phyloP scores from a whole-genome alignment of 2,888 invertebrate genomes.

The Dicyrtomina minuta region DNA sequence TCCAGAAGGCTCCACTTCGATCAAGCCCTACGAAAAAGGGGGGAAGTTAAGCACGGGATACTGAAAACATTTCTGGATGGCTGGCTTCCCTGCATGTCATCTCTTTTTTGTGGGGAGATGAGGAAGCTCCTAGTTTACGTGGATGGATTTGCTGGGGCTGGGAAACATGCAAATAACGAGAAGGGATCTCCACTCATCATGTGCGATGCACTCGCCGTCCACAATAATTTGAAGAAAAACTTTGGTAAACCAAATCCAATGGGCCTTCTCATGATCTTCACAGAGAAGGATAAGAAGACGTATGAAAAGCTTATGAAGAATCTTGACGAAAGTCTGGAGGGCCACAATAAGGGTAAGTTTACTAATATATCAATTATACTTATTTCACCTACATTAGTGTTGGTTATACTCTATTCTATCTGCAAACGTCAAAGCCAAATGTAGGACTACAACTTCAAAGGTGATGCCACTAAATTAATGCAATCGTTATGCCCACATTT shows the following conservation, averaged over 20 bases:
- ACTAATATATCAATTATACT: too few species aligned
- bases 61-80: not conserved
- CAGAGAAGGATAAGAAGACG: not conserved
- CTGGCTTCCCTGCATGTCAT: slow-evolving; percentile 7
- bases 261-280: not conserved
- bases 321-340: not conserved
- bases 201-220: not conserved
- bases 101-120: too few species aligned
- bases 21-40: not conserved
- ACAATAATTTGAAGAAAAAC: not conserved
- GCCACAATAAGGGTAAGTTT: too few species aligned
- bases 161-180: not conserved
- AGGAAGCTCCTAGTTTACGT: not conserved
- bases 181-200: slow-evolving; percentile 1
- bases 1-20: not conserved
- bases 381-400: too few species aligned
- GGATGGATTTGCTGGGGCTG: slow-evolving; percentile 13
- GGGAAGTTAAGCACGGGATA: not conserved
- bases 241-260: not conserved
- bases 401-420: too few species aligned
- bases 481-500: too few species aligned
- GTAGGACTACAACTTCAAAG: too few species aligned
- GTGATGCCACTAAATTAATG: too few species aligned
- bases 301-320: not conserved
- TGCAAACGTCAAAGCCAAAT: too few species aligned